Evolutionary conservation across 2,888 invertebrate species (phyloP).

Genomic region (Invenusta paracnida): DNA sequence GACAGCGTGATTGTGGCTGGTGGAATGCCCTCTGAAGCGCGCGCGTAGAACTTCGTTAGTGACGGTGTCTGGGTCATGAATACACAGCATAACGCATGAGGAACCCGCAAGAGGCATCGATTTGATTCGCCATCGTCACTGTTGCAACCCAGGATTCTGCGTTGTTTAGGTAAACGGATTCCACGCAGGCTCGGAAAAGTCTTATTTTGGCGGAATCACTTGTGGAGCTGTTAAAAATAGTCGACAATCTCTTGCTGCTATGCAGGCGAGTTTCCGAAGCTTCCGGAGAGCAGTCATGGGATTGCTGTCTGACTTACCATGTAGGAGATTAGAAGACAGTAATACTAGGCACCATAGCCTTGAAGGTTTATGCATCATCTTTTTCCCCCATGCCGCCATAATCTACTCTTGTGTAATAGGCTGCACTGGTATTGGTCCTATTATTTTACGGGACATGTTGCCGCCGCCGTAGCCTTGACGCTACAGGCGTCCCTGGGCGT

Average conservation of each 20-base stretch:
- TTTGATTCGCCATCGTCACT: neutral
- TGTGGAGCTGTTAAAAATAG: conserved; percentile 1
- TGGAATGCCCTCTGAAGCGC: neutral
- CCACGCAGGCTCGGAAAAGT: neutral
- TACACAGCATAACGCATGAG: neutral
- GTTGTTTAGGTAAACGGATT: neutral
- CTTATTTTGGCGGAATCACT: neutral
- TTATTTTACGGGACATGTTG: no score
- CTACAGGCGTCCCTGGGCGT: no score
- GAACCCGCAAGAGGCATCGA: no score
- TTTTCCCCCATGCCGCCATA: no score
- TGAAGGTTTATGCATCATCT: no score
- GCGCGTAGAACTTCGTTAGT: neutral
- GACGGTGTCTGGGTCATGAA: neutral
- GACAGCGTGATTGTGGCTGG: neutral
- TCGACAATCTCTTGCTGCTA: neutral
- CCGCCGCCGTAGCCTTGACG: no score
- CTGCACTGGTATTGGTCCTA: no score
- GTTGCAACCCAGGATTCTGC: no score
- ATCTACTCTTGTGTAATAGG: no score
- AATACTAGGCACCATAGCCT: no score
- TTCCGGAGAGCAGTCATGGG: conserved; percentile 1
- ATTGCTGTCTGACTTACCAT: no score
- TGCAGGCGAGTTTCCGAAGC: neutral
- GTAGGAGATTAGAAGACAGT: no score